A percentile compares a stretch with the other conserved stretches of the same genome.
These are phyloP conservation scores for Osmerus mordax DNA, from an alignment of 2,113 vertebrate species.

Conservation along the genomic window DNA sequence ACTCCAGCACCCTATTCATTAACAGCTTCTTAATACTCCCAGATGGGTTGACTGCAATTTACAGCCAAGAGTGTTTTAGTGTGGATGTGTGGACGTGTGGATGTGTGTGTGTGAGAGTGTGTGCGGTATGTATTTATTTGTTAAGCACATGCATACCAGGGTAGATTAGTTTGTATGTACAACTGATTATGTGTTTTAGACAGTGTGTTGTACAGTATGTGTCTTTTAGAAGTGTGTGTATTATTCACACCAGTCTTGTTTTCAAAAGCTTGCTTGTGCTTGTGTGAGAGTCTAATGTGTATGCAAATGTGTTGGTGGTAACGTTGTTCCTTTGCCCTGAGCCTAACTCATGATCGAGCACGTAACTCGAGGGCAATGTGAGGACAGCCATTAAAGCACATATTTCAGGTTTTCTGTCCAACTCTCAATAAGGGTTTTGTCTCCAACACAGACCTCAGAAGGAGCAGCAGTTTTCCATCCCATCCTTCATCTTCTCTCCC, in stretches of 20 bases:
- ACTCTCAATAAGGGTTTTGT: constrained; percentile 42
- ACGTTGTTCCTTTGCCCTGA: not conserved
- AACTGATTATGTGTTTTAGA: constrained; percentile 44
- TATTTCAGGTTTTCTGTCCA: constrained; percentile 56
- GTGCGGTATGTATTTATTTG: constrained; percentile 37
- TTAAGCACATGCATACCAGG: constrained; percentile 45
- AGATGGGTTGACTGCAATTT: constrained; percentile 69
- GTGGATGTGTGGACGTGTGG: constrained; percentile 28
- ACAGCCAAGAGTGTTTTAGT: constrained; percentile 28
- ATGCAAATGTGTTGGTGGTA: not conserved
- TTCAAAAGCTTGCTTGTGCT: no score
- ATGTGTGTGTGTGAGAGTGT: constrained; percentile 22
- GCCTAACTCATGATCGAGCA: constrained; percentile 54
- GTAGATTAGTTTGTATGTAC: constrained; percentile 50
- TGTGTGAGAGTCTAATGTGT: not conserved
- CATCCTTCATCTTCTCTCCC: constrained; percentile 7
- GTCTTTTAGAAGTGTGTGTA: constrained; percentile 2
- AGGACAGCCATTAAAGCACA: constrained; percentile 59
- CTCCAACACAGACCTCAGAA: constrained; percentile 59
- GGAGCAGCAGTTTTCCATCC: constrained; percentile 42
- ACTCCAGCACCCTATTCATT: constrained; percentile 70
- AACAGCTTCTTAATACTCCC: constrained; percentile 72
- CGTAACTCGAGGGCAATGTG: constrained; percentile 52
- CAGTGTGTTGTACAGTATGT: no score
- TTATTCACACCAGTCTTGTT: not conserved